Percentiles rank a stretch among this genome's conserved stretches.
Evolutionary conservation across 2,888 invertebrate species (phyloP).

Genomic region (Watsonalla binaria): DNA sequence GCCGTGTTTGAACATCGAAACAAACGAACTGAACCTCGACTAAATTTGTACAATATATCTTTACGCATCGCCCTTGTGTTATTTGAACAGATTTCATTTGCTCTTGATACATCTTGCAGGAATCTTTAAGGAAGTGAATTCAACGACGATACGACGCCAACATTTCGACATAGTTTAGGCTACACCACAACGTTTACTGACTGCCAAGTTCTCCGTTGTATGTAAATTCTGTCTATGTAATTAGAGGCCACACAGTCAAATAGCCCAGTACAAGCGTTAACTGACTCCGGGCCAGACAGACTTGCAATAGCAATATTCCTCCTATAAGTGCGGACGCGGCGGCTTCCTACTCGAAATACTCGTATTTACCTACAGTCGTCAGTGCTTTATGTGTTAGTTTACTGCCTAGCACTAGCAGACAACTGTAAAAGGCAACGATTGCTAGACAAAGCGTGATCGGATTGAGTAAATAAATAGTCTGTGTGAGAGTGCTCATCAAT

Average conservation of each 20-base stretch:
- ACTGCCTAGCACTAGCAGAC: constrained; percentile 53
- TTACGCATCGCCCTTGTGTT: constrained; percentile 27
- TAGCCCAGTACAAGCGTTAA: constrained; percentile 42
- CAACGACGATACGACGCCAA: constrained; percentile 25
- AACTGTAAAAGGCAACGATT: constrained; percentile 64
- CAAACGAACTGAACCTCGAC: constrained; percentile 56
- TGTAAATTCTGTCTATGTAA: constrained; percentile 57
- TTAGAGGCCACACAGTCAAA: constrained; percentile 52
- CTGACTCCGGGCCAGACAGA: constrained; percentile 37
- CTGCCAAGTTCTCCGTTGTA: constrained; percentile 55
- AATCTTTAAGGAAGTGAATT: constrained; percentile 19
- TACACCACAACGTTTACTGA: constrained; percentile 41
- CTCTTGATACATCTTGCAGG: constrained; percentile 18
- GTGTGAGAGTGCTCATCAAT: constrained; percentile 68
- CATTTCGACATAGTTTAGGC: constrained; percentile 41
- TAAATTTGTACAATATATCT: constrained; percentile 40
- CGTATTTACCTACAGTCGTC: constrained; percentile 34
- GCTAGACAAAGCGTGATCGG: constrained; percentile 71
- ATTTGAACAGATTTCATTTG: constrained; percentile 21
- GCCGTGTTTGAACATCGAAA: constrained; percentile 64
- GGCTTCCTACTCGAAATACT: constrained; percentile 14
- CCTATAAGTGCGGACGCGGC: constrained; percentile 20
- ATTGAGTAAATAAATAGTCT: constrained; percentile 73
- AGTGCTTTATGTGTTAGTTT: constrained; percentile 50
- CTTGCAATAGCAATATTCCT: constrained; percentile 36